Evolutionary conservation across 2,797 vertebrate genomes (phyloP).

Genomic region (Melanogrammus aeglefinus): DNA sequence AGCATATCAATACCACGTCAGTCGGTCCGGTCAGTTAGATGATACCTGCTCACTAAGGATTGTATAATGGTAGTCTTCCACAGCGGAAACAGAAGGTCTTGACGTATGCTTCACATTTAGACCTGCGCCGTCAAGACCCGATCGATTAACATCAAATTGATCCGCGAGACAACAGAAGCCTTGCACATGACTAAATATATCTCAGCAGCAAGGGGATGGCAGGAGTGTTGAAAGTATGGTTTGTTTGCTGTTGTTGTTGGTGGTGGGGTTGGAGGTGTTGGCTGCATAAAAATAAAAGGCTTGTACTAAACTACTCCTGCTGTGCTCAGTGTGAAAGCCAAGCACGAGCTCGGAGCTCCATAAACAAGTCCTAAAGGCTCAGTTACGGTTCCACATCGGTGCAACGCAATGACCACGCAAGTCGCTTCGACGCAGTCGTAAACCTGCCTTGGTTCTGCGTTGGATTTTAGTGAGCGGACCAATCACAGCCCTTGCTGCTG

Average conservation of each 20-base stretch:
- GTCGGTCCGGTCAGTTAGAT: neutral
- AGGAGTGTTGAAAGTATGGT: neutral
- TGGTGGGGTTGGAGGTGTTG: constrained; percentile 33
- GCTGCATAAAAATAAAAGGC: constrained; percentile 49
- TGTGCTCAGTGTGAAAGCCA: constrained; percentile 50
- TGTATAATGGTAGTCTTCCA: neutral
- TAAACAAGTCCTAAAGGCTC: constrained; percentile 32
- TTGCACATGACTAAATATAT: neutral
- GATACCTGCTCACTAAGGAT: neutral
- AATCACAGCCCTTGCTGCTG: too few relatives aligned
- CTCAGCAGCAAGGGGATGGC: neutral
- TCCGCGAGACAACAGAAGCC: neutral
- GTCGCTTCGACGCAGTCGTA: too few relatives aligned
- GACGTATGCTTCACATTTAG: neutral
- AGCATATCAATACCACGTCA: neutral
- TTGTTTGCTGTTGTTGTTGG: constrained; percentile 25
- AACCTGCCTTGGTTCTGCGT: too few relatives aligned
- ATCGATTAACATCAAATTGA: neutral
- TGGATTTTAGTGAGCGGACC: too few relatives aligned
- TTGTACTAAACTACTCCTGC: constrained; percentile 49
- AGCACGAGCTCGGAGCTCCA: constrained; percentile 39
- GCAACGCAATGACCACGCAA: too few relatives aligned
- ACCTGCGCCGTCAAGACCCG: neutral
- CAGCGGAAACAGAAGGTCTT: neutral
- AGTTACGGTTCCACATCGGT: too few relatives aligned